These are phyloP conservation scores for Phalanger gymnotis DNA, from an alignment of 2,797 vertebrate genomes.

Conservation along the genomic window DNA sequence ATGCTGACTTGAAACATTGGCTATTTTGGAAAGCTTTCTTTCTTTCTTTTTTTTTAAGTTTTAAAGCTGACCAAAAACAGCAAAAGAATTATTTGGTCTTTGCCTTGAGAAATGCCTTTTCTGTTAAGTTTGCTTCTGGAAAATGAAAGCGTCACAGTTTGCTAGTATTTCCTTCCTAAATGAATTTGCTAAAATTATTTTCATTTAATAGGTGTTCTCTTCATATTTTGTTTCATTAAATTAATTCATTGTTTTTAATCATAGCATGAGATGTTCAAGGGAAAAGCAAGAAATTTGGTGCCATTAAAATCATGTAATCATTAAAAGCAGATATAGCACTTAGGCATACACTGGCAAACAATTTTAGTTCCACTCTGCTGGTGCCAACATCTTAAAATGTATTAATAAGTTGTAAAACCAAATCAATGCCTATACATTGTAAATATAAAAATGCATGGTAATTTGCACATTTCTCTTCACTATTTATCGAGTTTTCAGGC, in stretches of 20 bases:
- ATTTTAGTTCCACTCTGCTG: slow-evolving; percentile 55
- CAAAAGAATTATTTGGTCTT: neutral
- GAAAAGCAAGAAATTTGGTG: slow-evolving; percentile 31
- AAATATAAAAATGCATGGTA: slow-evolving; percentile 69
- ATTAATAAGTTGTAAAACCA: slow-evolving; percentile 68
- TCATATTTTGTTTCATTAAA: slow-evolving; percentile 29
- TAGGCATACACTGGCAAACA: slow-evolving; percentile 46
- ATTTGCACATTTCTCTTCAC: slow-evolving; percentile 66
- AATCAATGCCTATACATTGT: slow-evolving; percentile 58
- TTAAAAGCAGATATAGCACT: slow-evolving; percentile 29
- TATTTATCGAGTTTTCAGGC: slow-evolving; percentile 70
- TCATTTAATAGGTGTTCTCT: neutral
- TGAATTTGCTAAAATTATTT: slow-evolving; percentile 36
- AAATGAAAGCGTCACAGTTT: neutral
- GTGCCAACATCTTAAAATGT: slow-evolving; percentile 53
- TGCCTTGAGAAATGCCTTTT: neutral
- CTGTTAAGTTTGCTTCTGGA: slow-evolving; percentile 16
- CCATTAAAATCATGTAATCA: slow-evolving; percentile 51
- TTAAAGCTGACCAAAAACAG: neutral
- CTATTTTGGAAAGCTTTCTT: neutral
- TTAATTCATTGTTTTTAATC: slow-evolving; percentile 44
- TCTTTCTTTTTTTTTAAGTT: neutral
- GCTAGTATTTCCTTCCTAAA: neutral
- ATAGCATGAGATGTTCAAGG: slow-evolving; percentile 2
- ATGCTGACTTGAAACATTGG: neutral